phyloP scores from a whole-genome alignment of 2,888 invertebrate species.

The Crioceris asparagi region DNA sequence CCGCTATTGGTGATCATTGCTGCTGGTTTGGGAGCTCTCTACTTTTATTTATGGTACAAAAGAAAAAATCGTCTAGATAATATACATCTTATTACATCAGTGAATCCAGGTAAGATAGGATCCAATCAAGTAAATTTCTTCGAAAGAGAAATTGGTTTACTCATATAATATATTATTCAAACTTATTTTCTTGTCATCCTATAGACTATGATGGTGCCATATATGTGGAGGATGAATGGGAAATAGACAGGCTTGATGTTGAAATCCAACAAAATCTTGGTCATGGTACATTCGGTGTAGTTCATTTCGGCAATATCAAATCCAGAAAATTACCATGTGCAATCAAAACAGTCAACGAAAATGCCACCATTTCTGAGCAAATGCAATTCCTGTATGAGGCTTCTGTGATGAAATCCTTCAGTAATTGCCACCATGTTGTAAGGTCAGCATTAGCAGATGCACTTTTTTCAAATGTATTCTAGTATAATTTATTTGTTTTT shows the following conservation, averaged over 20 bases:
- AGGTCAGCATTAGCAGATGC: slow-evolving; percentile 11
- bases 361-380: slow-evolving; percentile 44
- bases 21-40: slow-evolving; percentile 2
- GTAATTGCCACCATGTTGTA: slow-evolving; percentile 55
- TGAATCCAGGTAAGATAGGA: slow-evolving; percentile 44
- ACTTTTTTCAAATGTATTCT: not conserved
- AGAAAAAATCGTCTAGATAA: slow-evolving; percentile 30
- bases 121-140: too few species aligned
- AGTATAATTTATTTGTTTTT: not conserved
- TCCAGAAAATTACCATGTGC: slow-evolving; percentile 42
- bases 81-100: slow-evolving; percentile 42
- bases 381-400: slow-evolving; percentile 60
- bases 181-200: not conserved
- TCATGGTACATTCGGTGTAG: slow-evolving; percentile 65
- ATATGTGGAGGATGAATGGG: slow-evolving; percentile 63
- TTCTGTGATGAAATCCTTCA: slow-evolving; percentile 60
- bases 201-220: slow-evolving; percentile 40
- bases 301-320: slow-evolving; percentile 49
- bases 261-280: slow-evolving; percentile 46
- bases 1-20: not conserved
- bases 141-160: too few species aligned
- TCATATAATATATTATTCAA: too few species aligned
- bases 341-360: slow-evolving; percentile 52
- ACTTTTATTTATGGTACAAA: slow-evolving; percentile 27
- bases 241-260: slow-evolving; percentile 50